Conservation (phyloP, 2,888 invertebrate genomes). For the Scelioninae gen. 2 region DNA sequence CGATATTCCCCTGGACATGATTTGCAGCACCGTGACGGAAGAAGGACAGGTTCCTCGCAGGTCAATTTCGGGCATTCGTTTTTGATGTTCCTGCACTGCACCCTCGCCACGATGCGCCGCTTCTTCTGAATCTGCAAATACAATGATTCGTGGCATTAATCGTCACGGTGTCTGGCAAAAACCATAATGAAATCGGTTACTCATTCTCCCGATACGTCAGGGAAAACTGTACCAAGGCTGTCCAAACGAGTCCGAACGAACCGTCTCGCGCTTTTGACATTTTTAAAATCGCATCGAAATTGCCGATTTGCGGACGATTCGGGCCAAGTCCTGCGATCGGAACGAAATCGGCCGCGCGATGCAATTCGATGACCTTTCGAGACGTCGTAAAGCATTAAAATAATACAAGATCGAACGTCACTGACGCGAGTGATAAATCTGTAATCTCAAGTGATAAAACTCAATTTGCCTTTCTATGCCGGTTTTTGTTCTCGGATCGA, state of each 20-base stretch:
- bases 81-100: slow-evolving; percentile 93
- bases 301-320: too few species aligned
- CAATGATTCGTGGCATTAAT: too few species aligned
- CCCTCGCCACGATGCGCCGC: slow-evolving; percentile 89
- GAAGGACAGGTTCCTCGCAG: slow-evolving; percentile 89
- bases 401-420: slow-evolving; percentile 49
- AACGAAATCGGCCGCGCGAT: slow-evolving; percentile 36
- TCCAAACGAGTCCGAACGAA: slow-evolving; percentile 18
- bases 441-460: slow-evolving; percentile 44
- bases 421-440: slow-evolving; percentile 45
- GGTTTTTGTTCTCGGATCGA: slow-evolving; percentile 17
- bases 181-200: slow-evolving; percentile 13
- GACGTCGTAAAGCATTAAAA: slow-evolving; percentile 50
- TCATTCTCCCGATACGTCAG: slow-evolving; percentile 5
- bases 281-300: too few species aligned
- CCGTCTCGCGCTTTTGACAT: too few species aligned
- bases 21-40: slow-evolving; percentile 93
- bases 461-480: slow-evolving; percentile 36
- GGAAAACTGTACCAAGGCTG: slow-evolving; percentile 38
- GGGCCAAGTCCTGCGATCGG: too few species aligned
- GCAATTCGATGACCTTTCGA: slow-evolving; percentile 51
- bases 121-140: slow-evolving; percentile 88
- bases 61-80: slow-evolving; percentile 92
- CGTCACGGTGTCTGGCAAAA: too few species aligned
- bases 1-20: slow-evolving; percentile 87